Conservation (phyloP, 37 sponge, comb jelly and placozoan genomes). For the Haliclona indistincta region DNA sequence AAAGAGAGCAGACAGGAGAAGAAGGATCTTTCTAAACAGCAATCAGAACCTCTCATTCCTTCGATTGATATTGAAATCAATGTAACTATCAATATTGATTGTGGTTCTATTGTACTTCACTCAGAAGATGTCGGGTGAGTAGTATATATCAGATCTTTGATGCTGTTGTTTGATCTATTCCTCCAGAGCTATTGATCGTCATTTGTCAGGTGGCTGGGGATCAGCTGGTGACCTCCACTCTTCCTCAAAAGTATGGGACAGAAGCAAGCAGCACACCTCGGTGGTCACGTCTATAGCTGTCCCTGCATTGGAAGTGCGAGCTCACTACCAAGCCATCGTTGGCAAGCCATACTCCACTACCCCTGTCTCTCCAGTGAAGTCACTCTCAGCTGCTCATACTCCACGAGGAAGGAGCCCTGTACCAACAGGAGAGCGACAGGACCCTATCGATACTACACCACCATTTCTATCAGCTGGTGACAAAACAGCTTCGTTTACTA, state of each 20-base stretch:
- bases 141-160: too few relatives aligned
- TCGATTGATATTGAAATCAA: conserved; percentile 66
- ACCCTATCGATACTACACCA: neutral
- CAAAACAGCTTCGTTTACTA: neutral
- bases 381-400: neutral
- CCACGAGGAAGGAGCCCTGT: neutral
- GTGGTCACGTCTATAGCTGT: conserved; percentile 45
- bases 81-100: conserved; percentile 61
- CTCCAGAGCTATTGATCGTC: too few relatives aligned
- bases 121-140: conserved; percentile 42
- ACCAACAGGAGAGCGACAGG: neutral
- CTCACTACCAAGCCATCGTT: conserved; percentile 67
- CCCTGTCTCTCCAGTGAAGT: conserved; percentile 11
- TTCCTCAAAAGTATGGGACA: too few relatives aligned
- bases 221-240: too few relatives aligned
- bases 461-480: neutral
- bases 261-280: neutral
- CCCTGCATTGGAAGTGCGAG: conserved; percentile 63
- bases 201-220: too few relatives aligned
- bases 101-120: conserved; percentile 51
- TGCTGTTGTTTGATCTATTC: too few relatives aligned
- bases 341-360: neutral
- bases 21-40: too few relatives aligned
- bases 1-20: neutral
- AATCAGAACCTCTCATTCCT: conserved; percentile 9